Conservation (phyloP, 1,140 invertebrate species). For the Drosophila mojavensis region DNA sequence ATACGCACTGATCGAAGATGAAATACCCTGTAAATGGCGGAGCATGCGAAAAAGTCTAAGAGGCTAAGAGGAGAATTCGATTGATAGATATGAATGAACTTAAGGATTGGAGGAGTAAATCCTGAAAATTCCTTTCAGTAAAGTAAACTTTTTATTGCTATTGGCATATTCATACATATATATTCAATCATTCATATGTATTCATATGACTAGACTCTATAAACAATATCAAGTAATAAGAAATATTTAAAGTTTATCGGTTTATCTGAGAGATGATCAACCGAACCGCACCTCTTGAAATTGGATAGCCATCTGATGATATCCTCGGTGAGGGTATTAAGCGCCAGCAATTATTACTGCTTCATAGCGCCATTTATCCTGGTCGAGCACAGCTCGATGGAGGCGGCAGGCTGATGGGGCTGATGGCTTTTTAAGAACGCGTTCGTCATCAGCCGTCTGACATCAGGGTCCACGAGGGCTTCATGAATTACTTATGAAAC, state of each 20-base stretch:
- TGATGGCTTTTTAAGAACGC: neutral
- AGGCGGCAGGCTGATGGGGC: neutral
- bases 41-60: neutral
- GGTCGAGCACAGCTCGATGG: too few species aligned
- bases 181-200: too few species aligned
- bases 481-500: conserved; percentile 26
- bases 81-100: neutral
- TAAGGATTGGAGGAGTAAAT: too few species aligned
- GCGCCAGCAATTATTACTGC: neutral
- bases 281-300: too few species aligned
- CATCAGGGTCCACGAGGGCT: conserved; percentile 10
- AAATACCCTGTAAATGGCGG: neutral
- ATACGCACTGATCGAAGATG: neutral
- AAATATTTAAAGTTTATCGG: too few species aligned
- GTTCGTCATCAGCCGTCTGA: conserved; percentile 15
- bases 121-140: too few species aligned
- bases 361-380: neutral
- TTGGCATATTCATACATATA: too few species aligned
- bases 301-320: too few species aligned
- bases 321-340: neutral
- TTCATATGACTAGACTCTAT: neutral
- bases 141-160: too few species aligned
- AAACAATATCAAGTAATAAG: too few species aligned
- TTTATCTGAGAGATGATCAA: too few species aligned
- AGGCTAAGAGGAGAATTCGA: neutral